Conservation (phyloP, 2,888 invertebrate species). For the Eucera pruinosa region DNA sequence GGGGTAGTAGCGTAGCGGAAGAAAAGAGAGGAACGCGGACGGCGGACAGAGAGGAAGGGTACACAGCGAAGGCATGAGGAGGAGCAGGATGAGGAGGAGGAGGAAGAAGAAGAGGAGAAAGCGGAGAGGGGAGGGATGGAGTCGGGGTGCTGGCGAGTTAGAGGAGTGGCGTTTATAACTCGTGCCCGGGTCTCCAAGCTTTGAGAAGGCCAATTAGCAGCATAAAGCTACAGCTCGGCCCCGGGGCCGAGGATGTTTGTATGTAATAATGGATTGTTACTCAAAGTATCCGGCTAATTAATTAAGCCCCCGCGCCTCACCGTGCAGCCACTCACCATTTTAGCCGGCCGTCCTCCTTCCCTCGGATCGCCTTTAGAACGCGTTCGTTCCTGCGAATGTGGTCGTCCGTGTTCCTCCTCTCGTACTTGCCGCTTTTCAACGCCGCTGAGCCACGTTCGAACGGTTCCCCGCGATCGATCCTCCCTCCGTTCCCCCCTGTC, state of each 20-base stretch:
- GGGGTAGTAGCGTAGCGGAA: conserved; percentile 3
- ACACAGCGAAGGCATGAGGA: conserved; percentile 22
- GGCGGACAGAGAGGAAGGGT: conserved; percentile 46
- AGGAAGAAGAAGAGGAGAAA: conserved; percentile 45
- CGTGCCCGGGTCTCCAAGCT: conserved; percentile 79
- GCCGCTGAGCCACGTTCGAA: conserved; percentile 14
- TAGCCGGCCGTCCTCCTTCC: conserved; percentile 59
- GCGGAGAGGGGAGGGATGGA: conserved; percentile 48
- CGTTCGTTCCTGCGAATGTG: conserved; percentile 49
- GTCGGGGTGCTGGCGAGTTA: conserved; percentile 61
- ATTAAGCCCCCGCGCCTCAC: conserved; percentile 81
- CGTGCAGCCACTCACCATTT: conserved; percentile 70
- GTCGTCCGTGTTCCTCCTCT: conserved; percentile 27
- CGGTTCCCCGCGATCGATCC: conserved; percentile 33
- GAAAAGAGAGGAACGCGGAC: conserved; percentile 40
- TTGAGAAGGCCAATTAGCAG: conserved; percentile 84
- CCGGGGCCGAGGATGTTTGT: conserved; percentile 82
- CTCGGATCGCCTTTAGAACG: conserved; percentile 58
- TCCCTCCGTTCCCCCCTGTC: background rate
- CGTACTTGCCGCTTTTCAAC: conserved; percentile 25
- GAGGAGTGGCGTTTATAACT: conserved; percentile 82
- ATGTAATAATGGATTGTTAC: conserved; percentile 84
- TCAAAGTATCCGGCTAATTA: conserved; percentile 84
- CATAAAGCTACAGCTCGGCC: conserved; percentile 82
- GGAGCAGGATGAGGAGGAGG: conserved; percentile 32